Base-by-base conservation (phyloP, 2,113 vertebrate species). In the Phasianus colchicus region DNA sequence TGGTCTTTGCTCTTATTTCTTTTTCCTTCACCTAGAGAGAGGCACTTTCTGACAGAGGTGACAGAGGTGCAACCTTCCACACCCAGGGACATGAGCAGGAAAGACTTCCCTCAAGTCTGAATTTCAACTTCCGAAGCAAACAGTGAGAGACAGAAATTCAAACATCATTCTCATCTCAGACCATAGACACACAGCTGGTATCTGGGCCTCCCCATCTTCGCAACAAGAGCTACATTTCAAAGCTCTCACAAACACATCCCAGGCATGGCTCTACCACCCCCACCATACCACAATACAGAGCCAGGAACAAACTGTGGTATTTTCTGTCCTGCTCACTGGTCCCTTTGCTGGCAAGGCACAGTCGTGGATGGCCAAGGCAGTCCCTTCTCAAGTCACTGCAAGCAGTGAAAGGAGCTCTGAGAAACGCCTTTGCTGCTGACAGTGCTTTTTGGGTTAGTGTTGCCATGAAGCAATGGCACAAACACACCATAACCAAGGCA, bases 381-480 rank as follows among this genome's bases (percentile, higher is more conserved):
- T 27, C 55, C 69, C 90, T 42, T 25, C 72, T 25, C 32, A n/a
- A 43, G 71, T 58, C 2, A 2, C 55, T 72, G 58, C 67, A 74
- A 72, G 40, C 60, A 14, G 32, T 5, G 74, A 70, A 90, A 30
- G 70, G 13, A 79, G 50, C 84, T 70, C 71, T 66, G 82, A 76
- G 81, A 48, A 83, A 74, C 0, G 21, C 73, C 80, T 82, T 25
- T 75, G 85, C 72, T 92, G 74, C 84, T 83, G 89, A 45, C 45
- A 0, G 8, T 42, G 93, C 79, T 83, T 80, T 65, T 92, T 57
- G 90, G 70, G 58, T 84, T 65, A 14, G 45, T 2, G 91, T 97
- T 96, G 95, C 93, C 80, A 36, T 70, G 94, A 95, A 54, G 91
- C 90, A 69, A 4, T 81, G 92, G 75, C 83, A 94, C 86, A 96